Evolutionary conservation across 1,140 invertebrate species (phyloP).

Genomic region (Conus ventricosus): DNA sequence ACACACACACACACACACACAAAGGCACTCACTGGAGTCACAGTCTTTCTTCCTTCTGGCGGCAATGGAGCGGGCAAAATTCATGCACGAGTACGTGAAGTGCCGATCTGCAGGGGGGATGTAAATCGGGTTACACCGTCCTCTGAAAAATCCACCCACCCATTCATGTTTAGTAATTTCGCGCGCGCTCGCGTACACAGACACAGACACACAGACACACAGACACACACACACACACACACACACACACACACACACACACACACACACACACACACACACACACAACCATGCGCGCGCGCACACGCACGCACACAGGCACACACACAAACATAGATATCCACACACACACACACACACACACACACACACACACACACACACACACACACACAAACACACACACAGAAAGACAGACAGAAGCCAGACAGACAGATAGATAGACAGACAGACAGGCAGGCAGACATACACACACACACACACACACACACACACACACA

Average conservation of each 20-base stretch:
- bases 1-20: too few relatives aligned
- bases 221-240: too few relatives aligned
- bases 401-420: neutral
- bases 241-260: too few relatives aligned
- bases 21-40: neutral
- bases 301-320: neutral
- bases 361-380: neutral
- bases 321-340: too few relatives aligned
- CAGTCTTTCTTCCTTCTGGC: slow-evolving; percentile 47
- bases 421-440: neutral
- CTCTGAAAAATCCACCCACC: slow-evolving; percentile 37
- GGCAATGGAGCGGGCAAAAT: slow-evolving; percentile 54
- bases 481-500: slow-evolving; percentile 6
- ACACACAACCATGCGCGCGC: too few relatives aligned
- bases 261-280: too few relatives aligned
- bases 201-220: too few relatives aligned
- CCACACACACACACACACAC: slow-evolving; percentile 23
- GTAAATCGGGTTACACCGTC: slow-evolving; percentile 55
- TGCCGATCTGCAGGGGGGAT: slow-evolving; percentile 55
- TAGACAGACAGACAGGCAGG: too few relatives aligned
- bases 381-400: neutral
- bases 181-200: neutral
- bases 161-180: neutral
- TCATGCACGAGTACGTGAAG: slow-evolving; percentile 58
- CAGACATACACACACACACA: slow-evolving; percentile 24